Percentiles rank a stretch among this genome's conserved stretches.
Conservation (phyloP, 1,140 invertebrate species). For the Araneus ventricosus region DNA sequence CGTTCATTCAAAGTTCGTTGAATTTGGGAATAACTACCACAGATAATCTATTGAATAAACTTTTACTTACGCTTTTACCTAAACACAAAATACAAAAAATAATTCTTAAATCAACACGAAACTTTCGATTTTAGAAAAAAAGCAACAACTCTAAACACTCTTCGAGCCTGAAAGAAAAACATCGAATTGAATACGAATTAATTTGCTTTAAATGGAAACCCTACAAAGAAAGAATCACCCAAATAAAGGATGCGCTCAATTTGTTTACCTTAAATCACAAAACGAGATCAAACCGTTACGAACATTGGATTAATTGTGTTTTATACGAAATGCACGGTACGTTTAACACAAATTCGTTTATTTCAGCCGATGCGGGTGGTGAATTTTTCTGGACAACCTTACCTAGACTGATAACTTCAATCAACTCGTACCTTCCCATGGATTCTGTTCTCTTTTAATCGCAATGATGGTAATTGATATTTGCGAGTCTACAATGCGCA, state of each 20-base stretch:
- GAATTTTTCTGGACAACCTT: background rate
- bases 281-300: background rate
- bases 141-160: too few species aligned
- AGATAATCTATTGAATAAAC: too few species aligned
- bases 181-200: background rate
- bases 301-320: slow-evolving; percentile 13
- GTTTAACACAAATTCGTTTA: background rate
- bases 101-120: too few species aligned
- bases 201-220: background rate
- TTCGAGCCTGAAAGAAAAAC: background rate
- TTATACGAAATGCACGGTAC: background rate
- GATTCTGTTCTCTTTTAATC: slow-evolving; percentile 14
- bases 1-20: too few species aligned
- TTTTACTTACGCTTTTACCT: too few species aligned
- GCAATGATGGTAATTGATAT: slow-evolving; percentile 28
- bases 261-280: background rate
- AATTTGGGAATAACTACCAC: too few species aligned
- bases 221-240: background rate
- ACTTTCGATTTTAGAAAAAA: too few species aligned
- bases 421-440: background rate
- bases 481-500: slow-evolving; percentile 1
- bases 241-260: background rate
- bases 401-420: slow-evolving; percentile 3
- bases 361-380: background rate
- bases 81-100: too few species aligned